Conservation (phyloP, 1,140 invertebrate species). For the Psilanteris sp. region DNA sequence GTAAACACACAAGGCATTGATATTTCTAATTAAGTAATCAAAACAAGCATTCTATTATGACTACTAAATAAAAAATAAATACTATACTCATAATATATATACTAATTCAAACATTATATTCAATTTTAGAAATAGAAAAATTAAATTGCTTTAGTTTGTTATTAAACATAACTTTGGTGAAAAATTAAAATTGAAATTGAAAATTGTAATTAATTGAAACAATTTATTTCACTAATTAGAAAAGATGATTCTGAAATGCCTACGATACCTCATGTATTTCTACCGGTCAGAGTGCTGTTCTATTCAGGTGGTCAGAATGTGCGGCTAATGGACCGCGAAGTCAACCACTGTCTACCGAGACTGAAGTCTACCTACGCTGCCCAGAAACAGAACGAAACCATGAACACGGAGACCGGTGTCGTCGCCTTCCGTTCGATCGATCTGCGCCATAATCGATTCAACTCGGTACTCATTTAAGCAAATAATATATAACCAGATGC, state of each 20-base stretch:
- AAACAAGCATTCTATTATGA: no score
- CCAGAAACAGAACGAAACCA: slow-evolving; percentile 53
- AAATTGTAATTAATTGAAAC: slow-evolving; percentile 41
- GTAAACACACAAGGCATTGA: no score
- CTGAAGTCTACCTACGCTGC: slow-evolving; percentile 38
- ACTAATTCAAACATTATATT: no score
- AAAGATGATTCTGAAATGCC: slow-evolving; percentile 12
- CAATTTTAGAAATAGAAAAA: no score
- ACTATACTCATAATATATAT: no score
- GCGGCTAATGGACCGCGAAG: slow-evolving; percentile 66
- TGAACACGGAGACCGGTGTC: slow-evolving; percentile 60
- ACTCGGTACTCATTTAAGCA: slow-evolving; percentile 34
- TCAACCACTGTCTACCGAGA: slow-evolving; percentile 48
- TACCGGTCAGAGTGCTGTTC: slow-evolving; percentile 44
- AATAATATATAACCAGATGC: slow-evolving; percentile 24
- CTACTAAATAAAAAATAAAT: no score
- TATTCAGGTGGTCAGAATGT: slow-evolving; percentile 62
- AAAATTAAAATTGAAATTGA: no score
- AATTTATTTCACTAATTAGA: slow-evolving; percentile 10
- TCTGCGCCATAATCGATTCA: slow-evolving; percentile 57
- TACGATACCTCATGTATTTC: slow-evolving; percentile 25
- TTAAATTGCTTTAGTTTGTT: no score
- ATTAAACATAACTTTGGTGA: no score
- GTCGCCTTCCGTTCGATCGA: slow-evolving; percentile 65
- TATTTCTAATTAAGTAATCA: no score